Percentiles rank a stretch among this genome's conserved stretches.
Conservation (phyloP, 2,797 vertebrate genomes). For the Apogon hyalosoma region DNA sequence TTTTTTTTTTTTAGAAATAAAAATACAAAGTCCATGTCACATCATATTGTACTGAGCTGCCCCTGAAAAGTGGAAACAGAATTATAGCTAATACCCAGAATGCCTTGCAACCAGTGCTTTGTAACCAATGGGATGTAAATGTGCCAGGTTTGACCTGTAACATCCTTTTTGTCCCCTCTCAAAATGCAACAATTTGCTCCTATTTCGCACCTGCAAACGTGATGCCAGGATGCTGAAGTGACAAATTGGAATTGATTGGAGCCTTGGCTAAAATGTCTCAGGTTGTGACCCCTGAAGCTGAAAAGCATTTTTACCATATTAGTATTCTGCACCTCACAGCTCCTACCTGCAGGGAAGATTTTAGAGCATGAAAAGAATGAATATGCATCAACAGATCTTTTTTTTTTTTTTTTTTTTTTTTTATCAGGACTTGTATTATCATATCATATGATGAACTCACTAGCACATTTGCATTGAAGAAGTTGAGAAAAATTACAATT, state of each 20-base stretch:
- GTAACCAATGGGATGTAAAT: constrained; percentile 61
- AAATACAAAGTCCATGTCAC: not conserved
- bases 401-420: constrained; percentile 15
- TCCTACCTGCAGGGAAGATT: constrained; percentile 58
- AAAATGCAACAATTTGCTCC: constrained; percentile 67
- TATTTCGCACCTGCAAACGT: constrained; percentile 66
- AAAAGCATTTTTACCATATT: constrained; percentile 70
- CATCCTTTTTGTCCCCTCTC: constrained; percentile 58
- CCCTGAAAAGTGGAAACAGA: constrained; percentile 21
- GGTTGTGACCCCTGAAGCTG: constrained; percentile 75
- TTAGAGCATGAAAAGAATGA: constrained; percentile 69
- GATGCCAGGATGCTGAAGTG: constrained; percentile 71
- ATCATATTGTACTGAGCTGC: not conserved
- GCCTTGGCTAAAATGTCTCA: constrained; percentile 74
- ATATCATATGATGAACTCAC: not conserved
- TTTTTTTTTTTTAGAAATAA: no score
- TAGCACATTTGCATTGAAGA: not conserved
- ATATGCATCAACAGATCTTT: constrained; percentile 37
- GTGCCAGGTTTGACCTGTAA: constrained; percentile 61
- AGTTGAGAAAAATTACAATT: not conserved
- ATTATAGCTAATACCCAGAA: constrained; percentile 45
- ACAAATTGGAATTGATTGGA: constrained; percentile 85
- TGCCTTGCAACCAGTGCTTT: constrained; percentile 25
- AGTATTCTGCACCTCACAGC: constrained; percentile 68
- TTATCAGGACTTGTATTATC: not conserved